Conservation (phyloP, 2,888 invertebrate genomes). For the Argyresthia goedartella region DNA sequence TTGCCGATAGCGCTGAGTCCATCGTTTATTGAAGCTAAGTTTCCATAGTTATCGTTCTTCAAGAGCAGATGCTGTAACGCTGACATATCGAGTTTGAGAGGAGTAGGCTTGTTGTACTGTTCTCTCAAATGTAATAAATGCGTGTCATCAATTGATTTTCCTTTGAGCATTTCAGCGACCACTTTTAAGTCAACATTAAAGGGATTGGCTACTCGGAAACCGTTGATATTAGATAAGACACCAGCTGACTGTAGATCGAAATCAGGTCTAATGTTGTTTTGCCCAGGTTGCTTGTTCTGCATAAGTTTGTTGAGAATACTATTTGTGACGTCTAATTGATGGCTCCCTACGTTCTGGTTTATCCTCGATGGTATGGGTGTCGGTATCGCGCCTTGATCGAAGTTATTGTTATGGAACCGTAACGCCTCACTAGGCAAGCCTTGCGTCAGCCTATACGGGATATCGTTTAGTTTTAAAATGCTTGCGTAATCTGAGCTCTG, state of each 20-base stretch:
- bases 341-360: slow-evolving; percentile 58
- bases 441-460: slow-evolving; percentile 49
- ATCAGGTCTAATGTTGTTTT: slow-evolving; percentile 39
- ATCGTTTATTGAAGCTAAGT: slow-evolving; percentile 29
- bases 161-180: slow-evolving; percentile 59
- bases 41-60: slow-evolving; percentile 42
- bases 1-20: slow-evolving; percentile 32
- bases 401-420: slow-evolving; percentile 37
- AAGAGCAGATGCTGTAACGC: slow-evolving; percentile 44
- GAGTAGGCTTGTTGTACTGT: slow-evolving; percentile 35
- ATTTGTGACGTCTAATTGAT: slow-evolving; percentile 49
- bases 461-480: slow-evolving; percentile 50
- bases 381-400: slow-evolving; percentile 40
- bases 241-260: slow-evolving; percentile 33
- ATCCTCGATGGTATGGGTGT: slow-evolving; percentile 43
- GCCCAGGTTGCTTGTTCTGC: slow-evolving; percentile 33
- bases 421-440: slow-evolving; percentile 31
- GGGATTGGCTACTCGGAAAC: slow-evolving; percentile 63
- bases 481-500: slow-evolving; percentile 33
- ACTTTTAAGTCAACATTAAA: slow-evolving; percentile 62
- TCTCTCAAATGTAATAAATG: slow-evolving; percentile 41
- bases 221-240: slow-evolving; percentile 52
- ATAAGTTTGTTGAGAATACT: slow-evolving; percentile 45
- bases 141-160: slow-evolving; percentile 45
- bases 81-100: slow-evolving; percentile 44